These are phyloP conservation scores for Paralvinella palmiformis DNA, from an alignment of 1,140 invertebrate genomes.

Conservation along the genomic window DNA sequence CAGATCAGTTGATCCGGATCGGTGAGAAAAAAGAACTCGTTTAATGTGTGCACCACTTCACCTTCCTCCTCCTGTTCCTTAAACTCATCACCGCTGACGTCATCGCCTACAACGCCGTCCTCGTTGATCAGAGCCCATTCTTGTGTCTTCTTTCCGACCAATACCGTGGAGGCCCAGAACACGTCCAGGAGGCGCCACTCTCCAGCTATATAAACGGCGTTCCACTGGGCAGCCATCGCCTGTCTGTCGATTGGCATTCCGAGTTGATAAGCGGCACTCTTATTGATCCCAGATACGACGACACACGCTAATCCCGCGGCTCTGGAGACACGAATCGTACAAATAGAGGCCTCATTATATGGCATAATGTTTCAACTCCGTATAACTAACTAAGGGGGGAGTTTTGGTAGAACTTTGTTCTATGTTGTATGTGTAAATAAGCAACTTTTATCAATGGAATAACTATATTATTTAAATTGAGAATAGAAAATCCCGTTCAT, in stretches of 20 bases:
- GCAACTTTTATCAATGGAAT: not conserved
- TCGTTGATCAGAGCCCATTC: slow-evolving; percentile 41
- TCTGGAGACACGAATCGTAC: too few species aligned
- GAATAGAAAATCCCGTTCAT: too few species aligned
- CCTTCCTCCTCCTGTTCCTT: too few species aligned
- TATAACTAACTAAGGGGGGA: too few species aligned
- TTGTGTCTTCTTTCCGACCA: slow-evolving; percentile 34
- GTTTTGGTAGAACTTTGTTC: not conserved
- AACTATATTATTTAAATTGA: not conserved
- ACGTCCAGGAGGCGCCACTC: slow-evolving; percentile 44
- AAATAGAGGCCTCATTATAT: not conserved
- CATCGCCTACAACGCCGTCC: too few species aligned
- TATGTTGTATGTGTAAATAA: not conserved
- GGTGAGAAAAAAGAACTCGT: slow-evolving; percentile 46
- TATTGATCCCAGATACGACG: slow-evolving; percentile 44
- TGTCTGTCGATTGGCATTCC: slow-evolving; percentile 34
- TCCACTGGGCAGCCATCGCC: slow-evolving; percentile 45
- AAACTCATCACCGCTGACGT: too few species aligned
- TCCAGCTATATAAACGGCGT: slow-evolving; percentile 39
- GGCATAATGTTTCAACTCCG: not conserved
- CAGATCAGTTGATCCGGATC: slow-evolving; percentile 40
- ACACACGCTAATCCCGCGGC: slow-evolving; percentile 40
- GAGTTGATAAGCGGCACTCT: slow-evolving; percentile 45
- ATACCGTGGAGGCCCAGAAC: slow-evolving; percentile 43
- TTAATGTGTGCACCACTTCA: slow-evolving; percentile 33